Percentiles rank a stretch among this genome's conserved stretches.
These are phyloP conservation scores for Pseudorhiza aurosa DNA, from an alignment of 30 jellyfish, hydroid and myxozoan genomes.

Conservation along the genomic window DNA sequence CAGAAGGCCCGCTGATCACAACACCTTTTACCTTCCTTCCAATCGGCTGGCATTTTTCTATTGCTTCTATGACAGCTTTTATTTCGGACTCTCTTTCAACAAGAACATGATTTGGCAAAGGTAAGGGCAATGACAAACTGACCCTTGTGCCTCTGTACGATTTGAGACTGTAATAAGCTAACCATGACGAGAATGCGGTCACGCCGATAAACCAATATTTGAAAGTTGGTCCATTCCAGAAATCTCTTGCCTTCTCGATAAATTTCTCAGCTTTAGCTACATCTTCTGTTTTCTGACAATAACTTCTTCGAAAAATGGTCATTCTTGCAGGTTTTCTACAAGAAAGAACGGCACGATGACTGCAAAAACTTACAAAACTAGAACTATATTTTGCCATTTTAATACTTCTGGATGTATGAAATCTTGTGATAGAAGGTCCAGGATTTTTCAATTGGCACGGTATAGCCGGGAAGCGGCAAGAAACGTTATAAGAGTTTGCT, in stretches of 20 bases:
- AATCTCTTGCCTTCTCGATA: slow-evolving; percentile 42
- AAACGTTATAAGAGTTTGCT: background rate
- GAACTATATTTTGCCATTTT: background rate
- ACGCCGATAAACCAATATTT: slow-evolving; percentile 97
- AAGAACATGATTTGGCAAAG: slow-evolving; percentile 78
- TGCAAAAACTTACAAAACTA: background rate
- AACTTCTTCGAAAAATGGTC: background rate
- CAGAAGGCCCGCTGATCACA: slow-evolving; percentile 83
- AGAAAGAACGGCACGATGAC: background rate
- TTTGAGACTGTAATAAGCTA: slow-evolving; percentile 81
- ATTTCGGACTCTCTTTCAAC: slow-evolving; percentile 56
- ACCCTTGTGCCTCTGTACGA: slow-evolving; percentile 82
- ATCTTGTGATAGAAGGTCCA: no score
- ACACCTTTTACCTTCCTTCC: slow-evolving; percentile 61
- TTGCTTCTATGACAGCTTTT: background rate
- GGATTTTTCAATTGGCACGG: background rate
- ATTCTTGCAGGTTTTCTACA: background rate
- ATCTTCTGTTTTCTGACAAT: slow-evolving; percentile 13
- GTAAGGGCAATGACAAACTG: slow-evolving; percentile 63
- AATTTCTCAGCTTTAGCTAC: background rate
- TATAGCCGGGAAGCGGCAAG: background rate
- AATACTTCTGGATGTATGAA: background rate
- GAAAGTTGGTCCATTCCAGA: slow-evolving; percentile 91
- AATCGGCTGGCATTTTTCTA: background rate
- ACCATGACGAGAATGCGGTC: slow-evolving; percentile 77